Evolutionary conservation across 2,113 vertebrate genomes (phyloP).

Genomic region (Syngnathus scovelli): DNA sequence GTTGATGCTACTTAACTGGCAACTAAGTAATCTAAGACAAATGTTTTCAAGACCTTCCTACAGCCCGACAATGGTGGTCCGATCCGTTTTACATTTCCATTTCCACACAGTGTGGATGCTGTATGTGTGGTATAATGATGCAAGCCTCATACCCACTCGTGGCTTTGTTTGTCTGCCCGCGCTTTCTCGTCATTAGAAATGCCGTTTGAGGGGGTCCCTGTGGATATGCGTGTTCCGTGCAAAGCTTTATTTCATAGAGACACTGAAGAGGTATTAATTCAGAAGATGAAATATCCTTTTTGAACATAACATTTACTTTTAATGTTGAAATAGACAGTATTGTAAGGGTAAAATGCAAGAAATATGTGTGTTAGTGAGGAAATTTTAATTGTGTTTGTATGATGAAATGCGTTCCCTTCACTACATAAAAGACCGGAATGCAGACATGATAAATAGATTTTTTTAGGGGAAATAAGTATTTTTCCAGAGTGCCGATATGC

Average conservation of each 20-base stretch:
- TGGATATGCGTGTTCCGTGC: conserved; percentile 79
- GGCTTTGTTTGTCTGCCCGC: conserved; percentile 84
- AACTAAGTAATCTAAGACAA: conserved; percentile 32
- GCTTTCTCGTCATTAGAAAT: conserved; percentile 83
- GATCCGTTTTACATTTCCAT: conserved; percentile 36
- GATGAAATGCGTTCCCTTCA: background rate
- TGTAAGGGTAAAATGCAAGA: background rate
- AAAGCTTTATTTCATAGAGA: conserved; percentile 72
- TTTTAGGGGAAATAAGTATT: too few species aligned
- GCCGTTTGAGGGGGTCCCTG: conserved; percentile 82
- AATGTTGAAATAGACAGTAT: conserved; percentile 13
- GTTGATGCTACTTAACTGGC: conserved; percentile 25
- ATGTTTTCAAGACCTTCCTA: conserved; percentile 31
- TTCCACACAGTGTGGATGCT: conserved; percentile 73
- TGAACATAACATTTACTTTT: conserved; percentile 31
- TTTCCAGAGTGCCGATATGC: conserved; percentile 14
- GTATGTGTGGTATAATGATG: conserved; percentile 82
- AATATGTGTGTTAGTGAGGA: conserved; percentile 1
- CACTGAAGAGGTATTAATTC: conserved; percentile 43
- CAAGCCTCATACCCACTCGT: conserved; percentile 76
- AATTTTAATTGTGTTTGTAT: background rate
- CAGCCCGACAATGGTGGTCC: conserved; percentile 23
- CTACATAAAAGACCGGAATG: background rate
- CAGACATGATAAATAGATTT: conserved; percentile 19
- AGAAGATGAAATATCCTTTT: conserved; percentile 2